Evolutionary conservation across 2,888 invertebrate species (phyloP).

Genomic region (Ditylenchus weischeri): DNA sequence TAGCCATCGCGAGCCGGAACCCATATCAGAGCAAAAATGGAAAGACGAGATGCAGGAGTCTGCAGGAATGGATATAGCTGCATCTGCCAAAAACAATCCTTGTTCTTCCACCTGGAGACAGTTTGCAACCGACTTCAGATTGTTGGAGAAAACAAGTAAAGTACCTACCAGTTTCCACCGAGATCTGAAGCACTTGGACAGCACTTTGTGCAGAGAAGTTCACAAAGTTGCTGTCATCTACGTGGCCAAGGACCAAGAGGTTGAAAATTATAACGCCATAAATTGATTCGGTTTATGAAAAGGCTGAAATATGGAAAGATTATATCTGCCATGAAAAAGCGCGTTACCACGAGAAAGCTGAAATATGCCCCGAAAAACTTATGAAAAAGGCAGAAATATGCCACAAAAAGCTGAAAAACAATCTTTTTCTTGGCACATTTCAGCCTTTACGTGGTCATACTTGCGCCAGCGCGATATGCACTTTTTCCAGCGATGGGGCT

Average conservation of each 20-base stretch:
- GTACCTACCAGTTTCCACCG: constrained; percentile 67
- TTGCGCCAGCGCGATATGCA: too few relatives aligned
- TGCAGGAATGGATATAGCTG: too few relatives aligned
- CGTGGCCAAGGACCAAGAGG: constrained; percentile 89
- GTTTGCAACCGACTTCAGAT: constrained; percentile 33
- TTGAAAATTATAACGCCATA: constrained; percentile 12
- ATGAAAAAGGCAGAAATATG: too few relatives aligned
- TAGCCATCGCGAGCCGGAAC: constrained; percentile 1
- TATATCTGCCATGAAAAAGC: too few relatives aligned
- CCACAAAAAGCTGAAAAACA: too few relatives aligned
- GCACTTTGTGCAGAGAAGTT: constrained; percentile 73
- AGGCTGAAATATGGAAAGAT: too few relatives aligned
- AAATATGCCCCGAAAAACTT: too few relatives aligned
- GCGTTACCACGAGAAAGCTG: too few relatives aligned
- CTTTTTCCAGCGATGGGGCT: too few relatives aligned
- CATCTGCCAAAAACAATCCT: neutral
- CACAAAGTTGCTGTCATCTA: constrained; percentile 97
- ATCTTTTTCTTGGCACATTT: too few relatives aligned
- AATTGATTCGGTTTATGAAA: neutral
- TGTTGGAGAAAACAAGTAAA: constrained; percentile 30
- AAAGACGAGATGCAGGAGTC: neutral
- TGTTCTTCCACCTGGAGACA: constrained; percentile 28
- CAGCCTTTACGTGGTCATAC: too few relatives aligned
- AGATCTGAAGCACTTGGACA: constrained; percentile 84
- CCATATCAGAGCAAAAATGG: constrained; percentile 7